Evolutionary conservation across 1,140 invertebrate species (phyloP), one percentile per base, ranked within the genome.

Genomic region (Phenacoccus solenopsis): DNA sequence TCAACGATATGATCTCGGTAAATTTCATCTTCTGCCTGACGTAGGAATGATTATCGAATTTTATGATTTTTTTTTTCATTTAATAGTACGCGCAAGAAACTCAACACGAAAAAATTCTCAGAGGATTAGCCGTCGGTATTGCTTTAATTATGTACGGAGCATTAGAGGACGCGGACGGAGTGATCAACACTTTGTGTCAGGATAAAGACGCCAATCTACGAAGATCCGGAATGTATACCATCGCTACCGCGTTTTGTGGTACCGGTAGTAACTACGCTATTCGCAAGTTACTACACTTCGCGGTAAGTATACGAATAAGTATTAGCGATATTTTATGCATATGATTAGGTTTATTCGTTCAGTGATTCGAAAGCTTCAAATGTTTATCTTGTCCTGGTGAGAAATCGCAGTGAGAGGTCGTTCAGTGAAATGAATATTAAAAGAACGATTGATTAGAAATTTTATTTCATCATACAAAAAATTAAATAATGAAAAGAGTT

Each of bases 181-280:
- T 99, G n/a, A 91, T 99, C 32, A 88, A 90, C 73, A 89, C 88
- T 64, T 84, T 99, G 9, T 87, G 88, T 61, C 84, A 86, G 70
- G 90, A 93, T 76, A 93, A 93, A 69, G 92, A 94, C 82, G 90
- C 93, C 9, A 88, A 96, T 70, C 76, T 91, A 16, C 84, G 94
- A 69, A 85, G 96, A 72, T 94, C 94, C 70, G 98, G 93, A 69
- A 98, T 98, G 87, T 98, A 98, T 78, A 98, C 95, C 0, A 83
- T 99, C 21, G 96, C 95, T 0, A 98, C 98, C 88, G 96, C 97
- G 0, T 99, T 99, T 78, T 98, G 94, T 79, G 98, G 98, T 30
- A 97, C 94, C 21, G 96, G 96, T 64, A 96, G 96, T 76, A 98
- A 98, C 79, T 88, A 91, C 77, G 97, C 98, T 0, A 97, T 99